Conservation (phyloP, 2,113 vertebrate species). For the Chitala chitala region DNA sequence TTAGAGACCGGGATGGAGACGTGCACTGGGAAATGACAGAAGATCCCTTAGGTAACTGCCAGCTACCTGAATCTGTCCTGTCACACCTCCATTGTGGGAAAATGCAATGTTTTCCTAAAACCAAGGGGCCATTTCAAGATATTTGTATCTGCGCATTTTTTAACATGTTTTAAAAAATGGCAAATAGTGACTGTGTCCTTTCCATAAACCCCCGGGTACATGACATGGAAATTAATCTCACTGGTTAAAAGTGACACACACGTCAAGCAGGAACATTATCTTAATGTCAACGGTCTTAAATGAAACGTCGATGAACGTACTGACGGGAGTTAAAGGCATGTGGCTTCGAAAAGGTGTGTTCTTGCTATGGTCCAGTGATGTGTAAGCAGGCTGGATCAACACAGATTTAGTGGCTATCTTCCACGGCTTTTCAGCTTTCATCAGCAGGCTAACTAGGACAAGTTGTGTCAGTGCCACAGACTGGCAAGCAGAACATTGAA, state of each 20-base stretch:
- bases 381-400: not conserved
- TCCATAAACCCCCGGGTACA: not conserved
- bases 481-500: not conserved
- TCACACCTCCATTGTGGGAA: not conserved
- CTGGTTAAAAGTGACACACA: not conserved
- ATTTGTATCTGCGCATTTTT: too few species aligned
- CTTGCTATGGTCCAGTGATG: not conserved
- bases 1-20: conserved; percentile 70
- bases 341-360: not conserved
- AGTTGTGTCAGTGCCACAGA: not conserved
- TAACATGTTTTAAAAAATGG: not conserved
- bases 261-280: not conserved
- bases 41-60: conserved; percentile 45
- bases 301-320: too few species aligned
- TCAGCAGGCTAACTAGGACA: not conserved
- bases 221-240: not conserved
- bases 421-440: not conserved
- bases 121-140: not conserved
- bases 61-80: not conserved
- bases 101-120: too few species aligned
- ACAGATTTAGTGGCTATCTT: not conserved
- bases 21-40: conserved; percentile 67
- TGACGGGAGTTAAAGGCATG: too few species aligned
- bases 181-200: not conserved
- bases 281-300: not conserved